phyloP scores from a whole-genome alignment of 2,888 invertebrate species.

The Coecobrya sp. region DNA sequence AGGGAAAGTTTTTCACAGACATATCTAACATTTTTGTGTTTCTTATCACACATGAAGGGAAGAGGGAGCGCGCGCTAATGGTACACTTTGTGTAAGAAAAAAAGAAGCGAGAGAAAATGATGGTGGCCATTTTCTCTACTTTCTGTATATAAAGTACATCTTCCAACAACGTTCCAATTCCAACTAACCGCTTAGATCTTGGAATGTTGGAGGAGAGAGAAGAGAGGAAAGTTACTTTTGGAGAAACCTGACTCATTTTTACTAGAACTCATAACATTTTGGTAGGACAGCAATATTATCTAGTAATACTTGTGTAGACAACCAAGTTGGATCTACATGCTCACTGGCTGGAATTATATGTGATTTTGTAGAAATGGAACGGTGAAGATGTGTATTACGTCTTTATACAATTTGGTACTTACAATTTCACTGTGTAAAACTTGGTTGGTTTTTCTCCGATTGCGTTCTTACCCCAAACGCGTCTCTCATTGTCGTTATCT shows the following conservation, averaged over 20 bases:
- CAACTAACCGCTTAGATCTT: conserved; percentile 7
- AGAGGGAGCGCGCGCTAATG: conserved; percentile 55
- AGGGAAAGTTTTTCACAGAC: conserved; percentile 56
- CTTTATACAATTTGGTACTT: conserved; percentile 29
- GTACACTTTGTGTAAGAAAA: conserved; percentile 65
- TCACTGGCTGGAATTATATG: conserved; percentile 15
- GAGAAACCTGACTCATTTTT: conserved; percentile 69
- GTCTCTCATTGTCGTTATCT: conserved; percentile 66
- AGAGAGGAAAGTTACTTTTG: conserved; percentile 59
- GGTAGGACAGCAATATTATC: conserved; percentile 17
- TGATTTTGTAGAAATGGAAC: neutral
- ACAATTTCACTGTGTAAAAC: conserved; percentile 36
- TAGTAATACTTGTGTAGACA: neutral
- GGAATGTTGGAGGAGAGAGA: conserved; percentile 2
- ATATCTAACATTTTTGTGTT: conserved; percentile 59
- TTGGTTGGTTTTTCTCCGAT: conserved; percentile 60
- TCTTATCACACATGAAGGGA: conserved; percentile 70
- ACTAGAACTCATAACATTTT: conserved; percentile 32
- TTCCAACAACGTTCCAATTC: neutral
- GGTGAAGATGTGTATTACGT: conserved; percentile 15
- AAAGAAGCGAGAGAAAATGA: conserved; percentile 74
- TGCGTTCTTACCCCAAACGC: conserved; percentile 21
- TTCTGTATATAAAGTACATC: neutral
- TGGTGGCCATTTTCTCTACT: conserved; percentile 54
- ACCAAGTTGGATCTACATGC: neutral